These are phyloP conservation scores for Muschampia plurimacula DNA, from an alignment of 2,888 invertebrate genomes.

Conservation along the genomic window DNA sequence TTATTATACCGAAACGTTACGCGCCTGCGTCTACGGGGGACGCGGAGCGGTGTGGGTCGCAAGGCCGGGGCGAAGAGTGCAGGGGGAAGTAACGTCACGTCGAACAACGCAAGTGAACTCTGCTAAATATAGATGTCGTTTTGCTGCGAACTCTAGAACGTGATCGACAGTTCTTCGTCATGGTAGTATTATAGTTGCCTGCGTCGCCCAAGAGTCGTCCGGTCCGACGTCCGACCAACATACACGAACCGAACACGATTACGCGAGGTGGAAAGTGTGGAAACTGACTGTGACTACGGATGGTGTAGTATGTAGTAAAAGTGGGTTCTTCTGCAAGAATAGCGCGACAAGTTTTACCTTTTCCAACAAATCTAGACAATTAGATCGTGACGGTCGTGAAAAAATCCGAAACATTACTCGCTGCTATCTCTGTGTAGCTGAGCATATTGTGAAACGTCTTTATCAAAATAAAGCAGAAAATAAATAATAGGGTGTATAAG, in stretches of 20 bases:
- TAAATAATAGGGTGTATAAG: slow-evolving; percentile 80
- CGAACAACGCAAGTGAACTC: slow-evolving; percentile 78
- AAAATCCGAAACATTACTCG: slow-evolving; percentile 11
- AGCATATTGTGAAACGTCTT: slow-evolving; percentile 55
- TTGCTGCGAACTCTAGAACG: slow-evolving; percentile 43
- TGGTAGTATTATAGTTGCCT: slow-evolving; percentile 70
- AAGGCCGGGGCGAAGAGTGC: slow-evolving; percentile 76
- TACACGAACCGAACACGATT: slow-evolving; percentile 64
- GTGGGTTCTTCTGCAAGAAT: slow-evolving; percentile 60
- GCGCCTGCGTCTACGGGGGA: slow-evolving; percentile 76
- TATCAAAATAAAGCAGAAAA: slow-evolving; percentile 81
- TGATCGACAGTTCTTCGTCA: slow-evolving; percentile 50
- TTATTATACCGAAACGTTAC: slow-evolving; percentile 71
- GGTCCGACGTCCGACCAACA: slow-evolving; percentile 50
- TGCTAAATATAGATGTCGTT: slow-evolving; percentile 64
- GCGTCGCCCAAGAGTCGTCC: slow-evolving; percentile 80
- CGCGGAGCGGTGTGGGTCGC: slow-evolving; percentile 72
- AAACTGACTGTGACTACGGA: slow-evolving; percentile 52
- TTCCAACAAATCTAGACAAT: slow-evolving; percentile 35
- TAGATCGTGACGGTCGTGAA: slow-evolving; percentile 9
- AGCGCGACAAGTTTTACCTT: slow-evolving; percentile 23
- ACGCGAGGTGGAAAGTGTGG: slow-evolving; percentile 77
- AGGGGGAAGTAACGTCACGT: slow-evolving; percentile 78
- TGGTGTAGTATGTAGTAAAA: slow-evolving; percentile 66
- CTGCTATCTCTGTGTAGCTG: neutral